Base-by-base conservation (phyloP, 2,888 invertebrate species). In the Periphyllus acericola region DNA sequence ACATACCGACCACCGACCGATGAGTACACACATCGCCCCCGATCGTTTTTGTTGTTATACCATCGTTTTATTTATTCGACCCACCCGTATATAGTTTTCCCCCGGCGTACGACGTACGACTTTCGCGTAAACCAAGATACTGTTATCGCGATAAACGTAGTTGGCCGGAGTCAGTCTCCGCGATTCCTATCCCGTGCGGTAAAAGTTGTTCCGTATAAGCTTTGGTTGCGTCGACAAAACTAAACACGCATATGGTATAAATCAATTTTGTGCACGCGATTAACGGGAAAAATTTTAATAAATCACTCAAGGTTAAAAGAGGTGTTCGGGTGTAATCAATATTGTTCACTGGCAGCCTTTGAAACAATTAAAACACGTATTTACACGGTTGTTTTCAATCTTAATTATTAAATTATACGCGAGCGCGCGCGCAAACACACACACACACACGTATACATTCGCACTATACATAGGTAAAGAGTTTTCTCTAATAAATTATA, bases 401-500 rank as follows among this genome's bases (percentile, higher is more conserved):
- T 81, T 29, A 46, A 81, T 68, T 68, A 68, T 29, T 29, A n/a
- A 68, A 25, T 2, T 68, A 68, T 60, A 60, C 21, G 21, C 46
- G 9, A 9, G 11, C 46, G 60, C 55, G 60, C 46, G 25, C 21
- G 21, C 46, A 46, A 9, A 9, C 46, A 79, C 55, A 79, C 46
- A 46, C 9, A 46, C 9, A 46, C 9, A 46, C 9, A 46, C 46
- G 9, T 6, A 46, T 9, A 46, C 9, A 46, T 19, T 29, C 40
- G 46, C 29, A 68, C 29, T 36, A 29, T 29, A 29, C 36, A 14
- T 29, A 60, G 9, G 5, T 29, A 36, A 17, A 60, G 34, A 34
- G 8, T 81, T 81, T 71, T 25, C 32, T 82, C 17, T 71, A 71
- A 82, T 82, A 32, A 82, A 71, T 82, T 32, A 82, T 25, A 21